A percentile compares a stretch with the other conserved stretches of the same genome.
phyloP scores from a whole-genome alignment of 2,113 vertebrate genomes.

The Oryzias curvinotus region DNA sequence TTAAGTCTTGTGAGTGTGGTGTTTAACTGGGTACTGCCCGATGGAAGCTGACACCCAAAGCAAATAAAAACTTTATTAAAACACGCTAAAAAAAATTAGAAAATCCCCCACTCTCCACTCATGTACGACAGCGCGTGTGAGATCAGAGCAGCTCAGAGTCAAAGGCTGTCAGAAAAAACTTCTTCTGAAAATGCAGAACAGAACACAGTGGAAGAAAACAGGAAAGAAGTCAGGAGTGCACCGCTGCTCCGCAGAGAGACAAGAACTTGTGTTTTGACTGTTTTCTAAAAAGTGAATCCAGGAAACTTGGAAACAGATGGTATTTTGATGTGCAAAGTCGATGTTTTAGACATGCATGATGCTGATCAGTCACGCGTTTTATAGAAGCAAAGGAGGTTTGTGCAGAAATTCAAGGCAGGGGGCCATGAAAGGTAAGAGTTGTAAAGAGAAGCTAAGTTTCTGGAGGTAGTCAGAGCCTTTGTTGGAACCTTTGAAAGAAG shows the following conservation, averaged over 20 bases:
- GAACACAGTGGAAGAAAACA: conserved; percentile 10
- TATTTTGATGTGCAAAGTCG: conserved; percentile 42
- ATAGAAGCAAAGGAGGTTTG: conserved; percentile 33
- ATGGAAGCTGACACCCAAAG: conserved; percentile 12
- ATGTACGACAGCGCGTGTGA: conserved; percentile 5
- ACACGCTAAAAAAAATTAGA: neutral
- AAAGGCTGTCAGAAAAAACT: conserved; percentile 15
- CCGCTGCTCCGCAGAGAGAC: neutral
- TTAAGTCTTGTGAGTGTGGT: neutral
- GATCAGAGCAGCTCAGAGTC: conserved; percentile 27
- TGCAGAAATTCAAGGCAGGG: conserved; percentile 15
- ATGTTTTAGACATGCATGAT: conserved; percentile 41
- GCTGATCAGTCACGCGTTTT: conserved; percentile 43
- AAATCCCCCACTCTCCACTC: neutral
- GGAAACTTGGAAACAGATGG: conserved; percentile 41
- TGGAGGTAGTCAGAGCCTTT: neutral
- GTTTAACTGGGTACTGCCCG: conserved; percentile 7
- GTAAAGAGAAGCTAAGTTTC: neutral
- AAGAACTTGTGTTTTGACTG: conserved; percentile 8
- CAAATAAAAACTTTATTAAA: conserved; percentile 28
- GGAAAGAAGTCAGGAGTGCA: neutral
- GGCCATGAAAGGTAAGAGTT: neutral
- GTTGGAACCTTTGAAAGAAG: neutral
- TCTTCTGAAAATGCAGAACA: conserved; percentile 16
- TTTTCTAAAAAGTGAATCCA: conserved; percentile 1